A percentile compares a stretch with the other conserved stretches of the same genome.
phyloP scores from a whole-genome alignment of 1,140 invertebrate genomes.

The Potamilus streckersoni region DNA sequence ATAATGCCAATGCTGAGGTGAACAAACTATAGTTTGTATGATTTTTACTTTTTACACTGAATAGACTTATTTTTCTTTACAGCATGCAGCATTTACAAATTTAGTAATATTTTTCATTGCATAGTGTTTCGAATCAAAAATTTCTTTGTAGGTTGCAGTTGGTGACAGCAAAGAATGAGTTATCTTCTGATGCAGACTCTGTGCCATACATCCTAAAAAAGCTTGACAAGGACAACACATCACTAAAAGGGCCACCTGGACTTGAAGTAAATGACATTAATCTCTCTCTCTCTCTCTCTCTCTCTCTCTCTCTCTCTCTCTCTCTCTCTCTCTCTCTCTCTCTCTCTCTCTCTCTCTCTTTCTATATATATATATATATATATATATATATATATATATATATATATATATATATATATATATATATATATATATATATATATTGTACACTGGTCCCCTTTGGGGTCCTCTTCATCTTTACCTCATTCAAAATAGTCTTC shows the following conservation, averaged over 20 bases:
- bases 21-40: no score
- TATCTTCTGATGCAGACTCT: constrained; percentile 44
- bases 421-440: neutral
- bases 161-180: constrained; percentile 52
- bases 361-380: neutral
- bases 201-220: constrained; percentile 62
- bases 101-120: neutral
- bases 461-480: neutral
- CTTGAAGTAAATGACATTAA: constrained; percentile 48
- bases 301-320: no score
- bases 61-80: no score
- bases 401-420: neutral
- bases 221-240: constrained; percentile 56
- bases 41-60: no score
- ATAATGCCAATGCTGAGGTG: no score
- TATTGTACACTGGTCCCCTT: no score
- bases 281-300: no score
- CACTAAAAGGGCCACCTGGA: constrained; percentile 59
- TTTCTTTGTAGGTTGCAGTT: constrained; percentile 50
- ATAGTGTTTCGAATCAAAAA: neutral
- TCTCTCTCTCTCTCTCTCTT: no score
- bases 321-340: no score
- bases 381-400: neutral
- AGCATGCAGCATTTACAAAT: neutral
- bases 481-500: neutral